Percentiles rank a stretch among this genome's conserved stretches.
These are phyloP conservation scores for Hesperia comma DNA, from an alignment of 2,888 invertebrate genomes.

Conservation along the genomic window DNA sequence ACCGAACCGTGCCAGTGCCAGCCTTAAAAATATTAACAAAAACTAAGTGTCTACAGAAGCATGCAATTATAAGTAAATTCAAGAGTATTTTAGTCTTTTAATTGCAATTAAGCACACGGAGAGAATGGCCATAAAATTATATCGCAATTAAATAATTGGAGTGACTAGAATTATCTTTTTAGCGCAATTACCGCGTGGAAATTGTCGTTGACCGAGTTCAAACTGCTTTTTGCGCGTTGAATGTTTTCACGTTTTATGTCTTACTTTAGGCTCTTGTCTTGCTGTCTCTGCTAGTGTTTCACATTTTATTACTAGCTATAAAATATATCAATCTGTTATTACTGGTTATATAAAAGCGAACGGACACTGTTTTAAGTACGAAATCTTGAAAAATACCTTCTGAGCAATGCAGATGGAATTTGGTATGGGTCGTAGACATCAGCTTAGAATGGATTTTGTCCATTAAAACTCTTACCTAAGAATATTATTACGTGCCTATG, in stretches of 20 bases:
- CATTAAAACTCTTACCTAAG: no score
- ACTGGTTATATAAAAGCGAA: no score
- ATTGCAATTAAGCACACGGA: constrained; percentile 30
- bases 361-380: no score
- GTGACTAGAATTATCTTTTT: constrained; percentile 33
- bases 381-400: no score
- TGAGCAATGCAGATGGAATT: no score
- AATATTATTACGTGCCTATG: no score
- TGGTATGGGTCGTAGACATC: no score
- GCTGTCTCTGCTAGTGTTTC: not conserved
- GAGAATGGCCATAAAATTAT: constrained; percentile 33
- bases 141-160: constrained; percentile 36
- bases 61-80: constrained; percentile 38
- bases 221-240: constrained; percentile 20
- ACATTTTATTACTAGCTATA: not conserved
- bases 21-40: constrained; percentile 22
- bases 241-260: constrained; percentile 36
- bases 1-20: no score
- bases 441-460: no score
- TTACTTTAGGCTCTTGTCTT: constrained; percentile 1
- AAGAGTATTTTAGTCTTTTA: constrained; percentile 14
- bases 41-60: constrained; percentile 44
- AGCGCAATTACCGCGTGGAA: constrained; percentile 29
- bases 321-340: not conserved
- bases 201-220: constrained; percentile 5